phyloP scores from a whole-genome alignment of 23 tunicate species.

The Halocynthia roretzi region DNA sequence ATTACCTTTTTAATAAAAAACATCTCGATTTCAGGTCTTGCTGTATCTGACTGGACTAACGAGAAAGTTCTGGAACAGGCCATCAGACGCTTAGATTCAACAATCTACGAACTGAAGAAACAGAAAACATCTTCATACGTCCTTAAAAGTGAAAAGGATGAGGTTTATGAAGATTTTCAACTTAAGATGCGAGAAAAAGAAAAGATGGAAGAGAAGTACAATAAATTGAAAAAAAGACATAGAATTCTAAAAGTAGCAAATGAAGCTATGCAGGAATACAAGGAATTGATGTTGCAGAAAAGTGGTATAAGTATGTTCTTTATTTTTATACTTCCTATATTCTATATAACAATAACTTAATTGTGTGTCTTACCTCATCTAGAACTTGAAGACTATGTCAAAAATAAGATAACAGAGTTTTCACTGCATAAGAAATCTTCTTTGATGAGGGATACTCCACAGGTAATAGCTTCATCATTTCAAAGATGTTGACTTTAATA shows the following conservation, averaged over 20 bases:
- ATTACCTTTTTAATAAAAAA: background rate
- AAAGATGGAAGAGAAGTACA: background rate
- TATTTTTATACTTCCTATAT: no score
- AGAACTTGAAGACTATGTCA: constrained; percentile 8
- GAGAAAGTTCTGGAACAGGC: constrained; percentile 30
- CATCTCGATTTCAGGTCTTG: constrained; percentile 34
- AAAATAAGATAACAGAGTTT: constrained; percentile 10
- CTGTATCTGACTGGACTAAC: constrained; percentile 69
- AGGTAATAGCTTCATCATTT: background rate
- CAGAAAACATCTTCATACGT: constrained; percentile 54
- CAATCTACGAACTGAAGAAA: constrained; percentile 23
- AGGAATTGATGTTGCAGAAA: background rate
- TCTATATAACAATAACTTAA: no score
- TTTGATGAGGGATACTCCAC: constrained; percentile 4
- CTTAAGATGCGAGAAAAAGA: constrained; percentile 10
- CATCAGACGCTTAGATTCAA: constrained; percentile 22
- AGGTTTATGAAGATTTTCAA: constrained; percentile 13
- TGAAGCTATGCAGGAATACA: constrained; percentile 19
- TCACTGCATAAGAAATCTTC: constrained; percentile 12
- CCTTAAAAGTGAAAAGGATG: constrained; percentile 25
- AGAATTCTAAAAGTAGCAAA: constrained; percentile 19
- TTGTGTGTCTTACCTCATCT: no score
- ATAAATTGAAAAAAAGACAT: constrained; percentile 1
- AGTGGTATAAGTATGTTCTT: constrained; percentile 11
- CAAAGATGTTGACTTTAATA: background rate